Conservation (phyloP, 2,113 vertebrate genomes). For the Arizona elegans region DNA sequence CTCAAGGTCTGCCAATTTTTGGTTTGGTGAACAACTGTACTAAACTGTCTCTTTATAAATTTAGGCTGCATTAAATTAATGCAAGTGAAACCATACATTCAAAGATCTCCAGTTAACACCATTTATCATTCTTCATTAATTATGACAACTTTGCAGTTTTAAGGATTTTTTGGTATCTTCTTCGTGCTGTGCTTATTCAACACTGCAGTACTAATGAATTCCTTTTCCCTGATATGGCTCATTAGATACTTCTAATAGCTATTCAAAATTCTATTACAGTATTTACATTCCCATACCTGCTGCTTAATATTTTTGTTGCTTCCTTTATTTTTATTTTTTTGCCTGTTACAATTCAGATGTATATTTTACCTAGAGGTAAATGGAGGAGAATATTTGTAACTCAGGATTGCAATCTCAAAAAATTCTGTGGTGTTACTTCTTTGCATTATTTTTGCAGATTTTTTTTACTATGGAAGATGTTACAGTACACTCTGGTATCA, state of each 20-base stretch:
- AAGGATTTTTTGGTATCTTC: background rate
- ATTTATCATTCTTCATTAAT: conserved; percentile 17
- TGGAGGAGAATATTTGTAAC: background rate
- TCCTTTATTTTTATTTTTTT: background rate
- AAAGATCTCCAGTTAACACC: background rate
- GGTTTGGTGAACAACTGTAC: background rate
- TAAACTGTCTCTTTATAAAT: background rate
- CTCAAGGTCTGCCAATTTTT: background rate
- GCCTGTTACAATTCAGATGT: background rate
- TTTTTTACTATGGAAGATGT: background rate
- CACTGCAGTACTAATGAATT: conserved; percentile 24
- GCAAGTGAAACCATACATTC: background rate
- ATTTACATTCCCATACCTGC: background rate
- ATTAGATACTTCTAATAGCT: conserved; percentile 3
- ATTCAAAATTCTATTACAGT: background rate
- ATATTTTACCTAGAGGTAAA: background rate
- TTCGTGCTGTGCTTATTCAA: conserved; percentile 18
- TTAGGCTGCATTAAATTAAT: background rate
- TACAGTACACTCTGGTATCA: background rate
- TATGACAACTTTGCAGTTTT: conserved; percentile 5
- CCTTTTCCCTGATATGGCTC: background rate
- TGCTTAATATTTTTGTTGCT: background rate
- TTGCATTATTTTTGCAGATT: background rate
- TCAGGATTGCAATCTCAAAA: background rate
- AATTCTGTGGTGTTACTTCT: background rate